Conservation (phyloP, 2,113 vertebrate species). For the Rutilus rutilus region DNA sequence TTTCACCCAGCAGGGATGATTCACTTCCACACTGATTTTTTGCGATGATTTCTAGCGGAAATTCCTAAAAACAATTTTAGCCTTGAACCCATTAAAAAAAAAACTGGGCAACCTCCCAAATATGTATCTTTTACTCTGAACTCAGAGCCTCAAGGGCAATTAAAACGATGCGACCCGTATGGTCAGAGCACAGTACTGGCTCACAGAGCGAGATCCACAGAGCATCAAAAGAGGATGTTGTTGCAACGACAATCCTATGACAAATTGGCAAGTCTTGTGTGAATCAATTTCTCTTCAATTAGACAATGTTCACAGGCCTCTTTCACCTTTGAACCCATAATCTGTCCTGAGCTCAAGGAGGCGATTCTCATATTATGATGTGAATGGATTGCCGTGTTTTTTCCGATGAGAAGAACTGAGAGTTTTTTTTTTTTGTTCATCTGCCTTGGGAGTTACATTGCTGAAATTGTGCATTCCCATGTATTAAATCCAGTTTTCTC, state of each 20-base stretch:
- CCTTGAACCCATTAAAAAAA: slow-evolving; percentile 47
- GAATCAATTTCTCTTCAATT: slow-evolving; percentile 36
- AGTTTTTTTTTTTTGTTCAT: slow-evolving; percentile 54
- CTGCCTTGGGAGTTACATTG: slow-evolving; percentile 50
- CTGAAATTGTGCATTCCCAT: slow-evolving; percentile 63
- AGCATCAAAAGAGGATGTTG: slow-evolving; percentile 10
- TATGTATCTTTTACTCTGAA: slow-evolving; percentile 59
- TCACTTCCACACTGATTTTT: slow-evolving; percentile 65
- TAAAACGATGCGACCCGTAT: slow-evolving; percentile 50
- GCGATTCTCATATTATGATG: slow-evolving; percentile 17
- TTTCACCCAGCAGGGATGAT: slow-evolving; percentile 65
- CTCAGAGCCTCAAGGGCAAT: slow-evolving; percentile 49
- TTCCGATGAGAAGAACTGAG: slow-evolving; percentile 58
- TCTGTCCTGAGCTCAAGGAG: background rate
- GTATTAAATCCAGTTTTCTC: slow-evolving; percentile 58
- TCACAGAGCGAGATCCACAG: background rate
- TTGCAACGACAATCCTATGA: background rate
- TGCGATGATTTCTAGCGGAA: slow-evolving; percentile 57
- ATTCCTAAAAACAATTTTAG: slow-evolving; percentile 59
- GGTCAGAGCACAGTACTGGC: slow-evolving; percentile 53
- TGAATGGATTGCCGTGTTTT: slow-evolving; percentile 22
- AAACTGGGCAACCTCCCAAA: slow-evolving; percentile 61
- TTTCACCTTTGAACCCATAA: slow-evolving; percentile 48
- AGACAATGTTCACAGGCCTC: slow-evolving; percentile 29
- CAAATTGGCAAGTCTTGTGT: background rate